Conservation (phyloP, 1,140 invertebrate genomes). For the Drosophila quadrilineata region DNA sequence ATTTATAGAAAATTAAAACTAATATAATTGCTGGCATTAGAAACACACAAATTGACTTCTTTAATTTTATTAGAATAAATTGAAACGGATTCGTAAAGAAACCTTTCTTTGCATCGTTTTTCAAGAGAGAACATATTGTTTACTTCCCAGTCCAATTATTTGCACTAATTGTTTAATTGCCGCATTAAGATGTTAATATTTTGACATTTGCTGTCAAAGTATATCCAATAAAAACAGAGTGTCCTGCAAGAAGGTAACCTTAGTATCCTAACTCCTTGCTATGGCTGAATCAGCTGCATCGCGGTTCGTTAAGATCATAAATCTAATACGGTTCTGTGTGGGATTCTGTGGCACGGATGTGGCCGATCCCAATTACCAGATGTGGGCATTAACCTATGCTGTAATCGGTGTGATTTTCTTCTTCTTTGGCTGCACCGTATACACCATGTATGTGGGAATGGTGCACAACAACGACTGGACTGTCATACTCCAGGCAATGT, state of each 20-base stretch:
- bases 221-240: too few relatives aligned
- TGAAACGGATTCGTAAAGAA: too few relatives aligned
- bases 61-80: too few relatives aligned
- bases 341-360: conserved; percentile 49
- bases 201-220: conserved; percentile 23
- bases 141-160: background rate
- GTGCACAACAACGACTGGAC: conserved; percentile 39
- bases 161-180: background rate
- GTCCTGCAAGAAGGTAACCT: too few relatives aligned
- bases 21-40: too few relatives aligned
- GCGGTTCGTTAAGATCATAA: conserved; percentile 32
- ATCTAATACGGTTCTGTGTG: conserved; percentile 45
- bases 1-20: too few relatives aligned
- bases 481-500: conserved; percentile 43
- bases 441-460: conserved; percentile 56
- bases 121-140: too few relatives aligned
- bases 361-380: conserved; percentile 39
- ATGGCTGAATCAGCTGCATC: conserved; percentile 22
- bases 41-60: too few relatives aligned
- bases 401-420: conserved; percentile 18
- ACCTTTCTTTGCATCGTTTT: too few relatives aligned
- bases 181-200: conserved; percentile 57
- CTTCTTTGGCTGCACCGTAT: conserved; percentile 43
- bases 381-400: conserved; percentile 48
- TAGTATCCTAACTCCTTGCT: too few relatives aligned